Conservation (phyloP, 2,888 invertebrate genomes). For the Mythimna impura region DNA sequence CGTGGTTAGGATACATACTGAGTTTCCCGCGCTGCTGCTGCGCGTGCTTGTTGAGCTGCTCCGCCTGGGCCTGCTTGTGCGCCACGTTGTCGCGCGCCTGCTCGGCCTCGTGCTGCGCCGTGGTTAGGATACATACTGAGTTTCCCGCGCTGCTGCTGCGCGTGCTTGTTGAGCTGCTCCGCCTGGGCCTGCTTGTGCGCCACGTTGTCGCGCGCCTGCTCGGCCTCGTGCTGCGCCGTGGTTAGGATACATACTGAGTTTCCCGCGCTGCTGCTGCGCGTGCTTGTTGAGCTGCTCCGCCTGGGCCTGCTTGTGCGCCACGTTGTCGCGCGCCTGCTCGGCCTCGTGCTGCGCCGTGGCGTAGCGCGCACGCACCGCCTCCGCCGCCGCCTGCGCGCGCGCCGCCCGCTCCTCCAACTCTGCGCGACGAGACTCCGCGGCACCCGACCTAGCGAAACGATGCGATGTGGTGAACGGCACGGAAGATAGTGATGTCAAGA, state of each 20-base stretch:
- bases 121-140: too few species aligned
- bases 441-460: conserved; percentile 67
- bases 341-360: conserved; percentile 81
- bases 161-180: too few species aligned
- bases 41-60: too few species aligned
- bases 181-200: too few species aligned
- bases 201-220: too few species aligned
- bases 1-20: too few species aligned
- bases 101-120: too few species aligned
- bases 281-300: conserved; percentile 69
- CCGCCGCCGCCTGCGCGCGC: conserved; percentile 66
- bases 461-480: not conserved
- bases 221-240: too few species aligned
- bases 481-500: not conserved
- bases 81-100: too few species aligned
- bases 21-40: too few species aligned
- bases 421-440: conserved; percentile 68
- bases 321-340: conserved; percentile 77
- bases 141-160: too few species aligned
- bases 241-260: conserved; percentile 63
- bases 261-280: conserved; percentile 64
- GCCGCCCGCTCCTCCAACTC: conserved; percentile 65
- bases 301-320: conserved; percentile 68
- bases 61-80: too few species aligned
- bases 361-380: conserved; percentile 76